Evolutionary conservation across 2,888 invertebrate species (phyloP), one percentile per base, ranked within the genome.

Genomic region (Physocephala rufipes): DNA sequence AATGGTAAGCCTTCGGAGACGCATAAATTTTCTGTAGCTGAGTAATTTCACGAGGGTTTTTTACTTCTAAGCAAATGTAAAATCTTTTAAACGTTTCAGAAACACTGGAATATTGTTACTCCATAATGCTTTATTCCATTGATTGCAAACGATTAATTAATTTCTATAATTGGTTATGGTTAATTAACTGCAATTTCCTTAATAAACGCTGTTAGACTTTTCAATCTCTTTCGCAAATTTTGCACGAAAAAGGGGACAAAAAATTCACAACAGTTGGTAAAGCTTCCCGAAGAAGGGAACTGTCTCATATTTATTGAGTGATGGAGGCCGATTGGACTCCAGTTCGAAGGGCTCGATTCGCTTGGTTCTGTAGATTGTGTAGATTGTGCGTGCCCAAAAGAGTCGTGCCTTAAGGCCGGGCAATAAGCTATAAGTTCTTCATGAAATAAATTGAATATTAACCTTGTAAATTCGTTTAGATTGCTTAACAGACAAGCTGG

Each of bases 401-500:
- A 24, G 36, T 62, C n/a, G 15, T 26, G 9, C 24, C 26, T 63
- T 45, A 28, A 43, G 15, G 45, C 21, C 67, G 51, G 21, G 62
- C 53, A 49, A 30, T 62, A 62, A 62, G 53, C 62, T 62, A 24
- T 62, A 21, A 74, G 71, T 71, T 67, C 70, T 36, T 36, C 36
- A n/a, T 58, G 70, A 58, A 58, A 68, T 69, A 65, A 74, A 74
- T 71, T 71, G 73, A 70, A 74, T 74, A 71, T 74, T 71, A 71
- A 70, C 71, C 69, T 69, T 74, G 66, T 69, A 68, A 72, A 72
- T 70, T 65, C 55, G 62, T 71, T n/a, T 71, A 66, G 47, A 61
- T 49, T 19, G 36, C 63, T 15, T 64, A 5, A 26, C 36, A 1
- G 1, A 19, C 45, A 58, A 3, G 16, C 0, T 30, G 26, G 53